These are phyloP conservation scores for Tychaedon coryphoeus DNA, from an alignment of 2,113 vertebrate genomes.

Conservation along the genomic window DNA sequence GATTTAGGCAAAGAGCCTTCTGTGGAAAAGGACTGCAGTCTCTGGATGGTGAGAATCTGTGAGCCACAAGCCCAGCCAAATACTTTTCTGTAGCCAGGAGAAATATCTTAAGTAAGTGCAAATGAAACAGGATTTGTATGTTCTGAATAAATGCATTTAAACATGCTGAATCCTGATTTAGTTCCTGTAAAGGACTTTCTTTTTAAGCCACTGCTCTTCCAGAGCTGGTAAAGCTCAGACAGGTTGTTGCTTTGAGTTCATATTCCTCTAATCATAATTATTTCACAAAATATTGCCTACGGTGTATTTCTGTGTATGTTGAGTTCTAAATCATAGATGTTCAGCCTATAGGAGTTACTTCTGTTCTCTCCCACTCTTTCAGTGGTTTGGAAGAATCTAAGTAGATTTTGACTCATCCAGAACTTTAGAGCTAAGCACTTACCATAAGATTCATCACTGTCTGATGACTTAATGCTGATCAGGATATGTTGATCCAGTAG, in stretches of 20 bases:
- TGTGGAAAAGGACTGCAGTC: neutral
- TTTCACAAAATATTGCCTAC: neutral
- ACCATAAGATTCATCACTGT: constrained; percentile 96
- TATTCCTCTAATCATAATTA: neutral
- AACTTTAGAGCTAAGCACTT: constrained; percentile 34
- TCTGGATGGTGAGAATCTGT: neutral
- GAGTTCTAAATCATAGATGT: neutral
- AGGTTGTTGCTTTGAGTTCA: neutral
- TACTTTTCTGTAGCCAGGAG: neutral
- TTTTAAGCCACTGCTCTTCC: neutral
- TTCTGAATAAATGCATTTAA: neutral
- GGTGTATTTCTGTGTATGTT: neutral
- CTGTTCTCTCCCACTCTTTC: neutral
- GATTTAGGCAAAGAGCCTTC: neutral
- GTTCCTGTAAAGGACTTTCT: neutral
- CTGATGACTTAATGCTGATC: constrained; percentile 93
- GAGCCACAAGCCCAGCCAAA: neutral
- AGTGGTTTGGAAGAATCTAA: neutral
- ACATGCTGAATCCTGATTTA: neutral
- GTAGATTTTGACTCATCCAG: constrained; percentile 32
- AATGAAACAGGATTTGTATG: neutral
- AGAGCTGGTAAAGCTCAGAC: neutral
- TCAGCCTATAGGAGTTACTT: neutral
- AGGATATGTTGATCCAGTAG: constrained; percentile 96
- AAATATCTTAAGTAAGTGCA: neutral